phyloP scores from a whole-genome alignment of 2,113 vertebrate genomes.

The Merops nubicus region DNA sequence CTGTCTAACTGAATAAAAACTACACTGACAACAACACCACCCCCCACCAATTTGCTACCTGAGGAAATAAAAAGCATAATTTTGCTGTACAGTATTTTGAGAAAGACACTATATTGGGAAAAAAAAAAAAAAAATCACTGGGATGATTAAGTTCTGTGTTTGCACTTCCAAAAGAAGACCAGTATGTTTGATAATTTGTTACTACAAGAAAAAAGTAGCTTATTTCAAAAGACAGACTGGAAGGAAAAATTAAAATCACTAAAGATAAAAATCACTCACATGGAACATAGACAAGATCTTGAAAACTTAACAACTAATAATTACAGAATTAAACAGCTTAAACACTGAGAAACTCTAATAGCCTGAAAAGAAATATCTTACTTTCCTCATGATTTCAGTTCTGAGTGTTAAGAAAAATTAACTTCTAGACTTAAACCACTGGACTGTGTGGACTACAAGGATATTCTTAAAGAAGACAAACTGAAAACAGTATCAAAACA shows the following conservation, averaged over 20 bases:
- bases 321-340: neutral
- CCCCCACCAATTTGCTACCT: neutral
- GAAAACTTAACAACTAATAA: neutral
- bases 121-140: neutral
- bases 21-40: neutral
- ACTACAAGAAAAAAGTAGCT: neutral
- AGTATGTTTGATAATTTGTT: neutral
- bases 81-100: neutral
- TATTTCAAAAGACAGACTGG: neutral
- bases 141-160: neutral
- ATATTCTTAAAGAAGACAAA: neutral
- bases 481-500: neutral
- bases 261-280: neutral
- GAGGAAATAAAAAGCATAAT: neutral
- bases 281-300: neutral
- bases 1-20: neutral
- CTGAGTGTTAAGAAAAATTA: neutral
- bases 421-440: neutral
- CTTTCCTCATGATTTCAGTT: neutral
- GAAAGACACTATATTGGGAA: neutral
- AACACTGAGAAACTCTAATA: neutral
- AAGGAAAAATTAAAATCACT: neutral
- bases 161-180: neutral
- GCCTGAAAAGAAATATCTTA: neutral
- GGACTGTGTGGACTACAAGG: fast-evolving